Evolutionary conservation across 2,888 invertebrate species (phyloP), one percentile per base, ranked within the genome.

Genomic region (Drosophila picticornis): DNA sequence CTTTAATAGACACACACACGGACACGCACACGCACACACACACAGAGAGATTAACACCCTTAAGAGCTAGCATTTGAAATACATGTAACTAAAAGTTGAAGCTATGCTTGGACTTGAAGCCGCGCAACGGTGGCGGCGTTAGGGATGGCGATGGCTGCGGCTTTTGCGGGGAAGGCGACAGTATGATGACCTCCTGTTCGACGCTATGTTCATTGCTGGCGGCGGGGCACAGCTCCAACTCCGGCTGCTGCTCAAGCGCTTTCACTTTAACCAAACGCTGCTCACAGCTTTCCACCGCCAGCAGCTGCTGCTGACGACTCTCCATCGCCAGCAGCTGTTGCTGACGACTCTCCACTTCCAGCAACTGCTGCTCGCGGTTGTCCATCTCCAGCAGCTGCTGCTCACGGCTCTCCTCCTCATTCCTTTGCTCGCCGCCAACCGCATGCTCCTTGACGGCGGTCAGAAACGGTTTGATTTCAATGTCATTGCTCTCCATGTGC

Each of bases 401-500:
- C 13, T 59, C 58, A 0, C 31, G 43, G 11, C 13, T 51, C 10
- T 72, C 60, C 2, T 48, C 27, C n/a, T 60, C 36, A 38, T n/a
- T 27, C 19, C 27, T 38, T 27, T 38, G 55, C 9, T 56, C 66
- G 11, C 32, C 46, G 10, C 61, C 68, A 22, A 10, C 32, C 4
- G 29, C 29, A 52, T 66, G 71, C 52, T 77, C 75, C 46, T 76
- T 73, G 4, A 55, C 56, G 11, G 36, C 48, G n/a, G 69, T 57
- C 31, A 74, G 74, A 77, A 92, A 80, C 4, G 92, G 90, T 72
- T 93, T 93, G 13, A 93, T 92, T 74, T 91, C 92, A 51, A 92
- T 92, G 53, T 93, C 93, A 67, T 93, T 93, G 66, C 92, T 92
- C 51, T 91, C 91, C 50, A 89, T 77, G 69, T 93, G 93, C 75